Conservation (phyloP, 2,797 vertebrate species). For the Dromococcyx pavoninus region DNA sequence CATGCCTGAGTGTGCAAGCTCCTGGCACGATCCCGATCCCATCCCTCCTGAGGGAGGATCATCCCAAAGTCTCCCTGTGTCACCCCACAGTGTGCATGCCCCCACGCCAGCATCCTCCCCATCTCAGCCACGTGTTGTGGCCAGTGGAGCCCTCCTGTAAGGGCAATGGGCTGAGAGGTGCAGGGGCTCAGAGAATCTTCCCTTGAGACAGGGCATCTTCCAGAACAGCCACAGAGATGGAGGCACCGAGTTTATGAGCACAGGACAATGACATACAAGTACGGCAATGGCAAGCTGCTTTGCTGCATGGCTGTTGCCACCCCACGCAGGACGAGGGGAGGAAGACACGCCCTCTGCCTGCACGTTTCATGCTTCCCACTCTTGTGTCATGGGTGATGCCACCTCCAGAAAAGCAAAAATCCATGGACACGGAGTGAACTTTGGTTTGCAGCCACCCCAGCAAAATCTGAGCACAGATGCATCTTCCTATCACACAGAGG, state of each 20-base stretch:
- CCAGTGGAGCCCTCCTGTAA: neutral
- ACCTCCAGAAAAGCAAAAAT: neutral
- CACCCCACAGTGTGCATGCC: fast-evolving
- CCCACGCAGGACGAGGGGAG: neutral
- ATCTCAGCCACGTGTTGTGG: fast-evolving
- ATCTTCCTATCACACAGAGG: fast-evolving
- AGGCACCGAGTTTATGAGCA: fast-evolving
- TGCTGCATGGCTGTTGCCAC: neutral
- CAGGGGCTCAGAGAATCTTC: neutral
- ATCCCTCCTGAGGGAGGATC: neutral
- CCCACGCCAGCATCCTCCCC: neutral
- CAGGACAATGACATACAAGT: no score
- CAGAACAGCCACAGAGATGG: neutral
- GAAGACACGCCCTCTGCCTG: neutral
- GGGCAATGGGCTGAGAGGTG: fast-evolving
- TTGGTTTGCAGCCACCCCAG: neutral
- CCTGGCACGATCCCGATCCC: neutral
- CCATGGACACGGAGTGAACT: fast-evolving
- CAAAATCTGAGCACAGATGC: neutral
- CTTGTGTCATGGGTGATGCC: fast-evolving
- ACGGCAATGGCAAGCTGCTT: fast-evolving
- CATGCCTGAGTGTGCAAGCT: neutral
- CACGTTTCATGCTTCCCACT: neutral
- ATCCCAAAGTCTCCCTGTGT: neutral
- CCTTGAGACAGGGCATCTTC: neutral